These are phyloP conservation scores for Eulemur coronatus DNA, from an alignment of 2,797 vertebrate genomes.

Conservation along the genomic window DNA sequence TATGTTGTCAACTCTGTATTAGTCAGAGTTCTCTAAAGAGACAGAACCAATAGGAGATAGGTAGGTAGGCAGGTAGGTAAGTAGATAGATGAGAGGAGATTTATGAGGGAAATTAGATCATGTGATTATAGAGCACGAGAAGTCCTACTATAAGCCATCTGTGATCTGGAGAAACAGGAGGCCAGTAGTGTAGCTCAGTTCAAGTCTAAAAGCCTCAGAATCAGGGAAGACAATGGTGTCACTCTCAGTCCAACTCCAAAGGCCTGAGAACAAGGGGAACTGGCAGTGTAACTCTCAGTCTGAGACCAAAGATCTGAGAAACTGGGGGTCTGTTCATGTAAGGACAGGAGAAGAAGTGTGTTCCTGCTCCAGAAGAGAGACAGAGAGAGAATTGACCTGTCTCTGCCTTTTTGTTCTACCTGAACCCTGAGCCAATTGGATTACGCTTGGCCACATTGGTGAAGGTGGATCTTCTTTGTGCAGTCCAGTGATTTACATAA, in stretches of 20 bases:
- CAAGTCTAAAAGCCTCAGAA: neutral
- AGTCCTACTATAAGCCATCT: neutral
- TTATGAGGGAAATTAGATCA: neutral
- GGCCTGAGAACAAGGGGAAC: neutral
- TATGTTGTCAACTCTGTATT: neutral
- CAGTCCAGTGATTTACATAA: neutral
- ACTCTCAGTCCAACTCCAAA: neutral
- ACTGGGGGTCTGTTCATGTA: neutral
- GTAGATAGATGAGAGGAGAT: neutral
- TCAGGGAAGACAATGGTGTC: too few relatives aligned
- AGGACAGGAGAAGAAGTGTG: neutral
- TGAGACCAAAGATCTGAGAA: neutral
- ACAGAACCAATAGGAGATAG: neutral
- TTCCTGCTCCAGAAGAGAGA: neutral
- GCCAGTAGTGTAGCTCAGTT: neutral
- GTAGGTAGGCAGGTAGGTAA: neutral
- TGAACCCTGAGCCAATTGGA: neutral
- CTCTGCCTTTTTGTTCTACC: neutral
- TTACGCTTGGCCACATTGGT: neutral
- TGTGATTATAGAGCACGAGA: neutral
- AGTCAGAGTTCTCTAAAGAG: neutral
- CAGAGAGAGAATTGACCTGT: neutral
- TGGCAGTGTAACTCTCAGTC: neutral
- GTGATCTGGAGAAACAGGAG: neutral
- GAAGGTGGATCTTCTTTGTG: neutral